Conservation (phyloP, 2,113 vertebrate species). For the Chaetorhynchus papuensis region DNA sequence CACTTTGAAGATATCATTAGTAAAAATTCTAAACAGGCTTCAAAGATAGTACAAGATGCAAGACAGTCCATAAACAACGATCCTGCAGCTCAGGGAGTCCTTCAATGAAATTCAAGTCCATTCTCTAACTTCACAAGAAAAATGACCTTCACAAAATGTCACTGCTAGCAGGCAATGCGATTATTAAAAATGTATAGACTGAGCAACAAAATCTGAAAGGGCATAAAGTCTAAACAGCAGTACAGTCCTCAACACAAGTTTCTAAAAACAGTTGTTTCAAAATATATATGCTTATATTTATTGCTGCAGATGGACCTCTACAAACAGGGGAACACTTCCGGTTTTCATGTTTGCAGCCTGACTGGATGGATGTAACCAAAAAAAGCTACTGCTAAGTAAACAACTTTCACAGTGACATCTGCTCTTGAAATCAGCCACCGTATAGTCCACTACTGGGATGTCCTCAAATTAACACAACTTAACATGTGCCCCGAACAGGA, state of each 20-base stretch:
- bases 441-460: not conserved
- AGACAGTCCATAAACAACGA: conserved; percentile 37
- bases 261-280: conserved; percentile 41
- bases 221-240: not conserved
- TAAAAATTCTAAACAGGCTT: conserved; percentile 59
- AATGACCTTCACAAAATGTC: conserved; percentile 58
- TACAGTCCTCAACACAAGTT: not conserved
- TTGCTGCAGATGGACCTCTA: not conserved
- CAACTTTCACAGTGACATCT: not conserved
- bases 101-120: conserved; percentile 52
- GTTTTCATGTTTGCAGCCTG: not conserved
- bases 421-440: conserved; percentile 5
- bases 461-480: conserved; percentile 3
- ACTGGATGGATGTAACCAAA: not conserved
- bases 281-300: not conserved
- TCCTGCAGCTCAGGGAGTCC: conserved; percentile 6
- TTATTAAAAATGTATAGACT: conserved; percentile 56
- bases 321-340: not conserved
- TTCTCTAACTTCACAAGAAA: conserved; percentile 60
- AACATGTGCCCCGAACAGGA: not conserved
- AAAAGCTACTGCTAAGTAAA: conserved; percentile 13
- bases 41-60: conserved; percentile 39
- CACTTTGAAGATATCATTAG: conserved; percentile 63
- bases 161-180: conserved; percentile 43
- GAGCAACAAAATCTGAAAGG: conserved; percentile 53